Base-by-base conservation (phyloP, 2,797 vertebrate genomes). In the Cryptoblepharus egeriae region DNA sequence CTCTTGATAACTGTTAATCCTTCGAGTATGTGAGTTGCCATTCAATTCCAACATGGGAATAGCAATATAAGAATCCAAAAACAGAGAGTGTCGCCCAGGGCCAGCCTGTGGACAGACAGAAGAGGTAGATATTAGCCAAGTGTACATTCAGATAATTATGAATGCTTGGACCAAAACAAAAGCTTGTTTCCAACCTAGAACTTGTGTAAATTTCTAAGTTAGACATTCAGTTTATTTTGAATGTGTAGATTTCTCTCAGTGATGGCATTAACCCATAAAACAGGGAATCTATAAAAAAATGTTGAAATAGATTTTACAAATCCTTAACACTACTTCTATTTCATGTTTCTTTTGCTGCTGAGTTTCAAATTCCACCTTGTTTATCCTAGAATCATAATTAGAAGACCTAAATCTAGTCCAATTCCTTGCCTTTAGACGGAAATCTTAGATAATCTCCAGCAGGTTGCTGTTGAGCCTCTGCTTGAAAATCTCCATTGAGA, bases 31-130 rank as follows among this genome's bases (percentile, higher is more conserved):
- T 93, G 71, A 91, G 89, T 63, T 95, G 93, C 95, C 96, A 96
- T 84, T 95, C 95, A 9, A 97, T 96, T 84, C 96, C 96, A 82
- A 96, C 89, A 0, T 96, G 95, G 39, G 95, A 84, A 18, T 95
- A 96, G 88, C 96, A 96, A 89, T 96, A 97, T 49, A 97, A 93
- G 88, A 96, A 95, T 63, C 93, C 93, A 0, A 95, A 90, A 70
- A 96, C 93, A 69, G 92, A 94, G 55, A 96, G 91, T 0, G 95
- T 95, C 1, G 67, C 94, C 93, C 95, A 96, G 0, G 96, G 96
- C 96, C 96, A 96, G 65, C 96, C 96, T 97, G 84, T 55, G 89
- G 92, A 92, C 69, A 91, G 79, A 91, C 49, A 74, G 37, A 82
- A 30, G 1, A 52, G 58, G 15, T 7, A 28, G n/a, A 60, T 16